Evolutionary conservation across 2,113 vertebrate species (phyloP).

Genomic region (Anhinga anhinga): DNA sequence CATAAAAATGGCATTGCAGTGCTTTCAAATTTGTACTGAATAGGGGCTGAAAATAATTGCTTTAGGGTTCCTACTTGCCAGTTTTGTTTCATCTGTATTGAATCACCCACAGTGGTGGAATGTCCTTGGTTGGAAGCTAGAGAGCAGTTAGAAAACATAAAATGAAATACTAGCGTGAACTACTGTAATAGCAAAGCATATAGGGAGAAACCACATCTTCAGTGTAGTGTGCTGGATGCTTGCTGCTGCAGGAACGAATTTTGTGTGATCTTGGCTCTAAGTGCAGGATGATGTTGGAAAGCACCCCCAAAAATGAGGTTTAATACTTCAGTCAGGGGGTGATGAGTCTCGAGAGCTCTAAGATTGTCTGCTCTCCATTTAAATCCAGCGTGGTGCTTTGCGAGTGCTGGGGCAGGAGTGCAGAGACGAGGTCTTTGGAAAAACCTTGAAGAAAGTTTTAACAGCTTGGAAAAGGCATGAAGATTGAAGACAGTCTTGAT

Average conservation of each 20-base stretch:
- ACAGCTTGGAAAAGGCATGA: not conserved
- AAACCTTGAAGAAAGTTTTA: not conserved
- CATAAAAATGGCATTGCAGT: not conserved
- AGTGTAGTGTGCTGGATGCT: rapidly evolving
- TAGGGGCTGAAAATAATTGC: not conserved
- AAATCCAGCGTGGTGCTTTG: not conserved
- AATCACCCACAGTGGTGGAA: not conserved
- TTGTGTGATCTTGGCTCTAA: rapidly evolving
- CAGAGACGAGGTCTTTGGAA: not conserved
- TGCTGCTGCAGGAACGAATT: not conserved
- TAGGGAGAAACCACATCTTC: not conserved
- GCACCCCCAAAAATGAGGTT: not conserved
- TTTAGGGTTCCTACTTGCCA: not conserved
- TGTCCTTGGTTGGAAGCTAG: not conserved
- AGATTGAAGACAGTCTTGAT: rapidly evolving
- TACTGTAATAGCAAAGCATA: not conserved
- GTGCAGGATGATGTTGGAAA: not conserved
- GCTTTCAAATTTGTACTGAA: not conserved
- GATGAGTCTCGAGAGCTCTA: not conserved
- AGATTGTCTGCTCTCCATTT: too few relatives aligned
- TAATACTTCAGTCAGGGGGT: not conserved
- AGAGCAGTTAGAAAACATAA: not conserved
- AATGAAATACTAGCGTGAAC: not conserved
- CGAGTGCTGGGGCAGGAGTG: not conserved
- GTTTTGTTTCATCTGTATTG: not conserved